Evolutionary conservation across 2,797 vertebrate genomes (phyloP).

Genomic region (Rhinophrynus dorsalis): DNA sequence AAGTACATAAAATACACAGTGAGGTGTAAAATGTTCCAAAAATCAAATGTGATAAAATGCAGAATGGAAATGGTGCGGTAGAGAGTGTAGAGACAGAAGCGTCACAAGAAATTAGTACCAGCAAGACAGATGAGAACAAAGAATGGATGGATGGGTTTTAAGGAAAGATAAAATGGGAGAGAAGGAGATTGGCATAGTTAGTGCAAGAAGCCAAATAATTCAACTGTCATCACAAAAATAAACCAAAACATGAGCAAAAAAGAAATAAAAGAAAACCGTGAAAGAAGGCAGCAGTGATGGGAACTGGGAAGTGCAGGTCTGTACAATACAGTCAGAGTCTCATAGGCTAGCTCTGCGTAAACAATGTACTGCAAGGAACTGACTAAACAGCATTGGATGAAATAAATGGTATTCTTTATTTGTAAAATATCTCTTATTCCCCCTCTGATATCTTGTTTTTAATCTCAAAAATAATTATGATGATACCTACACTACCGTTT

Average conservation of each 20-base stretch:
- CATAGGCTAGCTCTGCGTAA: not conserved
- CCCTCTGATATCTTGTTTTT: not conserved
- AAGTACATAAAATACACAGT: not conserved
- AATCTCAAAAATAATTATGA: no score
- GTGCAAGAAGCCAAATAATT: slow-evolving; percentile 44
- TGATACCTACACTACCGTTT: no score
- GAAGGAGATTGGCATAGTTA: slow-evolving; percentile 44
- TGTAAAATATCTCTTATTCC: not conserved
- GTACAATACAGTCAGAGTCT: not conserved
- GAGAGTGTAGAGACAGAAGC: not conserved
- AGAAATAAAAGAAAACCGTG: slow-evolving; percentile 14
- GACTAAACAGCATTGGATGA: not conserved
- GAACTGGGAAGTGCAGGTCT: not conserved
- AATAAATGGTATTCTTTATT: not conserved
- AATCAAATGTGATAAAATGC: no score
- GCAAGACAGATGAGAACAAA: not conserved
- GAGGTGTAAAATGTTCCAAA: no score
- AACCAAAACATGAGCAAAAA: slow-evolving; percentile 27
- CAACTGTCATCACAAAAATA: slow-evolving; percentile 25
- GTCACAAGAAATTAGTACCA: slow-evolving; percentile 20
- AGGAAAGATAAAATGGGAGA: slow-evolving; percentile 43
- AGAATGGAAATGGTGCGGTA: no score
- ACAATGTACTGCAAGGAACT: not conserved
- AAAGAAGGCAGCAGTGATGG: slow-evolving; percentile 20
- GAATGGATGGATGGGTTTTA: slow-evolving; percentile 14